phyloP scores from a whole-genome alignment of 2,888 invertebrate species.

The Drosophila rubida region DNA sequence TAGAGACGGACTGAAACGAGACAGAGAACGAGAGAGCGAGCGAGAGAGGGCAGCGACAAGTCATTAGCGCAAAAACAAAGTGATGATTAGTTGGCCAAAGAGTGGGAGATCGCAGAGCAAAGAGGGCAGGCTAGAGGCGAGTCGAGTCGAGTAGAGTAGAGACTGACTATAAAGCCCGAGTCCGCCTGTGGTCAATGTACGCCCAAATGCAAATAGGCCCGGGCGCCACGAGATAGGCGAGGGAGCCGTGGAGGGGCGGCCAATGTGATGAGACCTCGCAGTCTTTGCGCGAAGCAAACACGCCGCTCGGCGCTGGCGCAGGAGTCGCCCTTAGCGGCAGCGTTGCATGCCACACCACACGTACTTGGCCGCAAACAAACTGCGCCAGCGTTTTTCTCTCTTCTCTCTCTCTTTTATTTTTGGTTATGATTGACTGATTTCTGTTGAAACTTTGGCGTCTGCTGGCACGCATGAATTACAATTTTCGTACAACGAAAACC shows the following conservation, averaged over 20 bases:
- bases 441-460: conserved; percentile 81
- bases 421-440: conserved; percentile 80
- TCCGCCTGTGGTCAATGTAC: conserved; percentile 71
- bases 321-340: conserved; percentile 45
- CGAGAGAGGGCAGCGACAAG: conserved; percentile 47
- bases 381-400: conserved; percentile 4
- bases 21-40: background rate
- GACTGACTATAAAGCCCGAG: background rate
- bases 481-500: conserved; percentile 75
- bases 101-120: background rate
- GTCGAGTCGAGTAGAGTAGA: background rate
- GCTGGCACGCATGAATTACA: conserved; percentile 75
- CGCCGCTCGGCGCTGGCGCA: conserved; percentile 3
- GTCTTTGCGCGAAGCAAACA: conserved; percentile 52
- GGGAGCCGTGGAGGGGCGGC: conserved; percentile 2
- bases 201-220: conserved; percentile 74
- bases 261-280: conserved; percentile 50
- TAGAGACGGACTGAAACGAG: conserved; percentile 1
- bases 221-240: conserved; percentile 66
- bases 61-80: conserved; percentile 75
- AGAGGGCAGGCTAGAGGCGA: no score
- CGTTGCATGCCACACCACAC: conserved; percentile 66
- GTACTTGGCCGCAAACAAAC: conserved; percentile 54
- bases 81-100: conserved; percentile 67
- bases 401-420: conserved; percentile 10